phyloP scores from a whole-genome alignment of 2,113 vertebrate species.

The Aramus guarauna region DNA sequence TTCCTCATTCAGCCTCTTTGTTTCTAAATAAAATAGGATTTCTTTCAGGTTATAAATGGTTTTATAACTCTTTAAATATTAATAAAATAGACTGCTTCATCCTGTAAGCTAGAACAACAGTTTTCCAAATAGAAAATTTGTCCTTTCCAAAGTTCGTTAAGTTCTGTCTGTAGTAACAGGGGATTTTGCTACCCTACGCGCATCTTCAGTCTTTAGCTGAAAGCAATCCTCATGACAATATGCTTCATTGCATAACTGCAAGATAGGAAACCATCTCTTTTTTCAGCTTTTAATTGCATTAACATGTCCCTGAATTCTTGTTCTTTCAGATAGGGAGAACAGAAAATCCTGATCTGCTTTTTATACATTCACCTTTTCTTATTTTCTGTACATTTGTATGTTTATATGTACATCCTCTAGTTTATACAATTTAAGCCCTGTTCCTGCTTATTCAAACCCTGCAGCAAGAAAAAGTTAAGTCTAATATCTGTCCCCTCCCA shows the following conservation, averaged over 20 bases:
- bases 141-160: neutral
- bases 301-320: neutral
- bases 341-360: neutral
- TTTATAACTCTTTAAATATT: neutral
- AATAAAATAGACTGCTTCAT: neutral
- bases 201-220: neutral
- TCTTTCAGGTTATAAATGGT: neutral
- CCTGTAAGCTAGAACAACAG: neutral
- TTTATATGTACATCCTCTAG: neutral
- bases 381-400: neutral
- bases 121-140: neutral
- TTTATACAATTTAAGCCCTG: neutral
- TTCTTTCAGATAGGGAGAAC: neutral
- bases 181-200: neutral
- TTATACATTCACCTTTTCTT: neutral
- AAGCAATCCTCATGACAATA: neutral
- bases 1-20: neutral
- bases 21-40: neutral
- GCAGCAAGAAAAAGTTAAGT: neutral
- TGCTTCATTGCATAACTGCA: neutral
- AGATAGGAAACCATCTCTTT: neutral
- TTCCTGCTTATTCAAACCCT: neutral
- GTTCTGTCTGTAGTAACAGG: neutral
- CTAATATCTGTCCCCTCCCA: neutral
- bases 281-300: neutral